phyloP scores from a whole-genome alignment of 2,888 invertebrate species.

The Toxonevra muliebris region DNA sequence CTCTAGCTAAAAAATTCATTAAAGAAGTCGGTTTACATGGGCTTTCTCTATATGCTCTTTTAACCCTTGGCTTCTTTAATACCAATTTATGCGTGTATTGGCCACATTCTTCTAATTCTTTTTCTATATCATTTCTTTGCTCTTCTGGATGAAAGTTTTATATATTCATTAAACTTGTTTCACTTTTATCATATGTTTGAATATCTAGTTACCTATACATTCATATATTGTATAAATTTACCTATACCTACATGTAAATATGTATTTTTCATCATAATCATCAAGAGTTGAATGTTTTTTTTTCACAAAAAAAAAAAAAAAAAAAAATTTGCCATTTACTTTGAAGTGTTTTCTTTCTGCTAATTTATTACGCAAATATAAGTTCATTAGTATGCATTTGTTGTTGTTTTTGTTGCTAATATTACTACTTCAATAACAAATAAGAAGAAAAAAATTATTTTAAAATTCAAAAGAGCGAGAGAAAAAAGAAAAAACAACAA shows the following conservation, averaged over 20 bases:
- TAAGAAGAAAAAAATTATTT: slow-evolving; percentile 22
- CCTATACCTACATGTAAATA: too few species aligned
- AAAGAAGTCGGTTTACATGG: too few species aligned
- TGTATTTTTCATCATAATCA: too few species aligned
- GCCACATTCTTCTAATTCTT: slow-evolving; percentile 26
- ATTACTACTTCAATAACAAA: slow-evolving; percentile 18
- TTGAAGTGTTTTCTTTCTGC: slow-evolving; percentile 38
- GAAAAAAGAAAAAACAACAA: slow-evolving; percentile 32
- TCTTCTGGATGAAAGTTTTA: background rate
- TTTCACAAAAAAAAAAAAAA: slow-evolving; percentile 18
- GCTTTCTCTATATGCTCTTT: slow-evolving; percentile 11
- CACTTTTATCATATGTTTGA: background rate
- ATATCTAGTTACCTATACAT: background rate
- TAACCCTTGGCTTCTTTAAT: background rate
- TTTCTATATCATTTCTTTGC: slow-evolving; percentile 16
- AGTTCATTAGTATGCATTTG: slow-evolving; percentile 43
- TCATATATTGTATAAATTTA: too few species aligned
- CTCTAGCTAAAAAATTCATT: too few species aligned
- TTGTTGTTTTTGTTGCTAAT: slow-evolving; percentile 41
- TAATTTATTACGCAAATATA: slow-evolving; percentile 51
- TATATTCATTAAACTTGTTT: too few species aligned
- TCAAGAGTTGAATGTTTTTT: slow-evolving; percentile 8
- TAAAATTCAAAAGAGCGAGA: slow-evolving; percentile 45
- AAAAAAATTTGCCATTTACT: background rate
- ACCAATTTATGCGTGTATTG: slow-evolving; percentile 8